phyloP scores from a whole-genome alignment of 2,113 vertebrate species.

The Manacus vitellinus region DNA sequence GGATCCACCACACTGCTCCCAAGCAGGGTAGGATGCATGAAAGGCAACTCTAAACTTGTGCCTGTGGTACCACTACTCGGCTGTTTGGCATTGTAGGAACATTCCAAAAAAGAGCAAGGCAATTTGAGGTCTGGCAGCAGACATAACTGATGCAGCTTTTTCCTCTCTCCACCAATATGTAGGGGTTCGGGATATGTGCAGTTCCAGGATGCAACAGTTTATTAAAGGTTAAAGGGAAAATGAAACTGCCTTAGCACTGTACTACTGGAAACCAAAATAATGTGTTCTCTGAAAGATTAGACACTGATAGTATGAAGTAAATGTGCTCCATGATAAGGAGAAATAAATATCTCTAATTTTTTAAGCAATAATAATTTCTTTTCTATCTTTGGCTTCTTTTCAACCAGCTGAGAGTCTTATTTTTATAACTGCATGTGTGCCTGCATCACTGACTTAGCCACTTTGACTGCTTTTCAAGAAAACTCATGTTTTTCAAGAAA shows the following conservation, averaged over 20 bases:
- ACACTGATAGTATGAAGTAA: neutral
- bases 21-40: neutral
- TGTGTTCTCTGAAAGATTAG: neutral
- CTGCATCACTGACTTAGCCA: neutral
- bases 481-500: neutral
- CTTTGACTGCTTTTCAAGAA: neutral
- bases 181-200: neutral
- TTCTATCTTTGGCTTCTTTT: neutral
- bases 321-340: neutral
- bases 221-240: neutral
- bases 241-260: neutral
- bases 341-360: neutral
- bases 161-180: neutral
- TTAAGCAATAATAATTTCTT: neutral
- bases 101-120: neutral
- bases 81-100: neutral
- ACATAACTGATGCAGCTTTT: neutral
- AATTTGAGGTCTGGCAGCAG: slow-evolving; percentile 19
- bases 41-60: neutral
- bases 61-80: neutral
- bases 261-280: neutral
- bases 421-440: neutral
- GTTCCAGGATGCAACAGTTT: neutral
- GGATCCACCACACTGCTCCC: neutral
- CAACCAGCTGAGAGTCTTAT: neutral